Percentiles rank a stretch among this genome's conserved stretches.
Evolutionary conservation across 2,888 invertebrate genomes (phyloP).

Genomic region (Tanytarsus gracilentus): DNA sequence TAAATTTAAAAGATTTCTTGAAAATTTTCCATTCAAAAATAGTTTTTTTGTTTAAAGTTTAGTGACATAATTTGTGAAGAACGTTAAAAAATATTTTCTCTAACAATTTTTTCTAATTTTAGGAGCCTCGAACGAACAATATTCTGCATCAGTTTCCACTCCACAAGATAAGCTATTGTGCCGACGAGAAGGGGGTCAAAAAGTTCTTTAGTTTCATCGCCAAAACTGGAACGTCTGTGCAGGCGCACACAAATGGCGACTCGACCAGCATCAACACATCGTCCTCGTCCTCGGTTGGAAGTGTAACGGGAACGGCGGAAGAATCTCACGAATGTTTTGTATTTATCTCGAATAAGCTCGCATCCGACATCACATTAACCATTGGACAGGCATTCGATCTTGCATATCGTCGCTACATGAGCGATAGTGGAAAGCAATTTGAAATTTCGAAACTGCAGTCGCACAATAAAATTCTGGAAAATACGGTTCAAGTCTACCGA

Average conservation of each 20-base stretch:
- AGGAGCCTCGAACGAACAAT: constrained; percentile 61
- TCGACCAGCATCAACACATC: constrained; percentile 27
- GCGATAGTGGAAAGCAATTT: constrained; percentile 80
- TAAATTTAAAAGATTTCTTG: background rate
- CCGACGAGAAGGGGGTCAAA: constrained; percentile 96
- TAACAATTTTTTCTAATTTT: background rate
- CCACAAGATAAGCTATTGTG: constrained; percentile 97
- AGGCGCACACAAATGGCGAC: constrained; percentile 30
- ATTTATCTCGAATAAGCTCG: constrained; percentile 92
- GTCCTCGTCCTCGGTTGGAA: constrained; percentile 26
- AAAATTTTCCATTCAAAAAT: background rate
- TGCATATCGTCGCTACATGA: constrained; percentile 89
- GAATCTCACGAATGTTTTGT: constrained; percentile 94
- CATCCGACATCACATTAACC: constrained; percentile 94
- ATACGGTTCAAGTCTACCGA: constrained; percentile 75
- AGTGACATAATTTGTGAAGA: background rate
- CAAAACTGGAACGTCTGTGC: constrained; percentile 39
- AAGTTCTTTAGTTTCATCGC: constrained; percentile 66
- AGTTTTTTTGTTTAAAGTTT: background rate
- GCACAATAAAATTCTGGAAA: constrained; percentile 77
- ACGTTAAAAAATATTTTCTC: background rate
- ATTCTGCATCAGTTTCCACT: constrained; percentile 92
- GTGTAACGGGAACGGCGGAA: constrained; percentile 45
- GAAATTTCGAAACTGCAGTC: constrained; percentile 83
- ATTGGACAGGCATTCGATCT: constrained; percentile 98